phyloP scores from a whole-genome alignment of 2,888 invertebrate species.

The Apotomis turbidana region DNA sequence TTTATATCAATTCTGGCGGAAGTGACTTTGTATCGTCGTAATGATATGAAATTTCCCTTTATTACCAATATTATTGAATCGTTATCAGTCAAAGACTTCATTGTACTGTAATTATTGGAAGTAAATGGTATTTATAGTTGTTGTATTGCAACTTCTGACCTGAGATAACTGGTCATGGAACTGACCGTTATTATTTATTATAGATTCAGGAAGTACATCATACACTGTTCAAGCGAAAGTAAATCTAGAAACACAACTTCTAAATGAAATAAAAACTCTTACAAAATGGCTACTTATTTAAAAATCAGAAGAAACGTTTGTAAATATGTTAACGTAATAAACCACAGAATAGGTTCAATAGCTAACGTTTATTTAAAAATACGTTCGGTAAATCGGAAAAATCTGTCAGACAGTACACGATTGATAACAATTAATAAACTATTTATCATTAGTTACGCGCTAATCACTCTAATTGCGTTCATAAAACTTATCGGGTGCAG shows the following conservation, averaged over 20 bases:
- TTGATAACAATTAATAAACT: slow-evolving; percentile 54
- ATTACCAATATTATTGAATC: slow-evolving; percentile 59
- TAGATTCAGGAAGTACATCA: slow-evolving; percentile 45
- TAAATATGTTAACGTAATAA: no score
- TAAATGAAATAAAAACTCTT: no score
- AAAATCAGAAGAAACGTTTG: background rate
- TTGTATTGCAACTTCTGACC: slow-evolving; percentile 66
- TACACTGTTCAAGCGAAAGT: slow-evolving; percentile 55
- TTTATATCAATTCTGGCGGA: slow-evolving; percentile 63
- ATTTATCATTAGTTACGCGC: slow-evolving; percentile 73
- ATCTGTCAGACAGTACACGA: slow-evolving; percentile 23
- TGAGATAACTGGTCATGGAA: slow-evolving; percentile 72
- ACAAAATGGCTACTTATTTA: no score
- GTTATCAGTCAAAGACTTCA: slow-evolving; percentile 80
- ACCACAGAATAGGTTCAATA: no score
- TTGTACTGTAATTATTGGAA: slow-evolving; percentile 78
- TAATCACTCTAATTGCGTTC: slow-evolving; percentile 80
- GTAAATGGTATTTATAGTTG: slow-evolving; percentile 79
- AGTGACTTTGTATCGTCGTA: slow-evolving; percentile 66
- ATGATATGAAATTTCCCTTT: slow-evolving; percentile 70
- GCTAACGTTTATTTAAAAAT: background rate
- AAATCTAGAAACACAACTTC: no score
- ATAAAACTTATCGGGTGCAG: slow-evolving; percentile 80
- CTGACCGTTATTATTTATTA: slow-evolving; percentile 63
- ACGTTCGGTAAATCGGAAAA: slow-evolving; percentile 14